These are phyloP conservation scores for Halocynthia roretzi DNA, from an alignment of 23 tunicate genomes.

Conservation along the genomic window DNA sequence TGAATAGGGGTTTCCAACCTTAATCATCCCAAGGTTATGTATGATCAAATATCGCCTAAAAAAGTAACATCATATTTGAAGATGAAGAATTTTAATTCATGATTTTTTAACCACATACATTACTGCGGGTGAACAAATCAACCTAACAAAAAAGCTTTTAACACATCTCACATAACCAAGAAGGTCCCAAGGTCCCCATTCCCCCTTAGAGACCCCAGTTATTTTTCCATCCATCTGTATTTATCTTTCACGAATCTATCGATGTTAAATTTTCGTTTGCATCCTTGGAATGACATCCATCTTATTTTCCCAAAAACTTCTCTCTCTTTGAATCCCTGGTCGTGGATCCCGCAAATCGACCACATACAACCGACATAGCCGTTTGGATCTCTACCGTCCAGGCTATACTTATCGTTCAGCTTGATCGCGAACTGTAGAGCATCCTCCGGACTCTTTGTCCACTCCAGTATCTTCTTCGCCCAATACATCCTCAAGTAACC, in stretches of 20 bases:
- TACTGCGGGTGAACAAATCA: too few species aligned
- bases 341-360: conserved; percentile 17
- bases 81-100: too few species aligned
- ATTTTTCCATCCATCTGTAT: not conserved
- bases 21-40: too few species aligned
- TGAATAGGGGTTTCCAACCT: too few species aligned
- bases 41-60: too few species aligned
- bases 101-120: too few species aligned
- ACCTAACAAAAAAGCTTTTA: too few species aligned
- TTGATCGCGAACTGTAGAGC: conserved; percentile 11
- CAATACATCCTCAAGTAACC: conserved; percentile 12
- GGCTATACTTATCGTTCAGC: conserved; percentile 8
- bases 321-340: conserved; percentile 10
- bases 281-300: not conserved
- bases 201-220: too few species aligned
- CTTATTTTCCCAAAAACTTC: conserved; percentile 8
- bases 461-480: conserved; percentile 11
- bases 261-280: conserved; percentile 9
- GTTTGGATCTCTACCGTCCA: conserved; percentile 8
- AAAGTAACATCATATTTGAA: too few species aligned
- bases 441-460: not conserved
- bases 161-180: too few species aligned
- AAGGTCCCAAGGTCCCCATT: too few species aligned
- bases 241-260: not conserved
- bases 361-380: conserved; percentile 17